phyloP scores from a whole-genome alignment of 2,888 invertebrate species.

The Lycia hirtaria region DNA sequence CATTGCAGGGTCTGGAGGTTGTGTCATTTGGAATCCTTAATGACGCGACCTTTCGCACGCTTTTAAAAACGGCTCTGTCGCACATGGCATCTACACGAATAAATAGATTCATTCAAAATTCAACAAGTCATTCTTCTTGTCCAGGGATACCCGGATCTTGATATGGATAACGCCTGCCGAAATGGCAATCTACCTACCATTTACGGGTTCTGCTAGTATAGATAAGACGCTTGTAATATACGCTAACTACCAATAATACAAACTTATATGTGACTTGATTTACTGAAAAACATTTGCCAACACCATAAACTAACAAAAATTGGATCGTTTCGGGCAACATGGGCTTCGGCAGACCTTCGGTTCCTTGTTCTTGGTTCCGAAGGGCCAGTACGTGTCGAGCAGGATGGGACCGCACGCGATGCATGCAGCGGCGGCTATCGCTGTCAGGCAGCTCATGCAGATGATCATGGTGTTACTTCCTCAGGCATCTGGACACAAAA shows the following conservation, averaged over 20 bases:
- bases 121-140: no score
- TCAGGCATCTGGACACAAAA: conserved; percentile 55
- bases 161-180: no score
- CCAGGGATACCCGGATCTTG: no score
- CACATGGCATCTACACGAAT: no score
- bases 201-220: no score
- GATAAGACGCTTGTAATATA: no score
- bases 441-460: conserved; percentile 61
- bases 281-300: conserved; percentile 16
- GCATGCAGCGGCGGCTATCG: conserved; percentile 56
- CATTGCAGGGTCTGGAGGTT: no score
- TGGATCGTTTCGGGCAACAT: conserved; percentile 56
- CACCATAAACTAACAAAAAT: conserved; percentile 1
- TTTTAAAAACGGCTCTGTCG: no score
- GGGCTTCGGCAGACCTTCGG: conserved; percentile 54
- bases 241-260: conserved; percentile 8
- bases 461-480: conserved; percentile 64
- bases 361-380: conserved; percentile 28
- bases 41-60: no score
- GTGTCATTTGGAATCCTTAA: no score
- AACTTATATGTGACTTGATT: neutral
- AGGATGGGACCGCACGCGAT: conserved; percentile 62
- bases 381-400: conserved; percentile 55
- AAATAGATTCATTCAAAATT: no score
- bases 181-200: no score